Conservation (phyloP, 2,113 vertebrate genomes). For the Scalopus aquaticus region DNA sequence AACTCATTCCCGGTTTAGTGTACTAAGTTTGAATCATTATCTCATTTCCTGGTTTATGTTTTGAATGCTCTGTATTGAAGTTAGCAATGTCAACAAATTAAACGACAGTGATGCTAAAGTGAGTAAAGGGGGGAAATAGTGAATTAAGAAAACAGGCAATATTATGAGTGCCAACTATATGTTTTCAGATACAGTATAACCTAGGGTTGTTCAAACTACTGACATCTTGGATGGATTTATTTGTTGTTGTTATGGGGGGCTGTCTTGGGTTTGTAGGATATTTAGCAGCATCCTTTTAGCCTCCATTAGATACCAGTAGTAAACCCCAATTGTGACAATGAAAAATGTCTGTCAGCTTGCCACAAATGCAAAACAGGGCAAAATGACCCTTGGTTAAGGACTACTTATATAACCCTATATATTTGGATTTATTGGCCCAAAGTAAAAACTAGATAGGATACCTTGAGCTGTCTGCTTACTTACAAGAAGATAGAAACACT, state of each 20-base stretch:
- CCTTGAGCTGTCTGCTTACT: not conserved
- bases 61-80: conserved; percentile 34
- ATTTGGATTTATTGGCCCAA: not conserved
- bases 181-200: not conserved
- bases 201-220: not conserved
- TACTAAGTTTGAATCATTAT: conserved; percentile 32
- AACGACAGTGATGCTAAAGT: not conserved
- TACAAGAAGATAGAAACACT: not conserved
- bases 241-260: not conserved
- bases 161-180: not conserved
- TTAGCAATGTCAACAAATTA: not conserved
- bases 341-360: not conserved
- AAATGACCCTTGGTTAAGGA: conserved; percentile 3
- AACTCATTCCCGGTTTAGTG: not conserved
- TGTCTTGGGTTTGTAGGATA: not conserved
- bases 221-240: not conserved
- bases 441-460: not conserved
- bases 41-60: not conserved
- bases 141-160: not conserved
- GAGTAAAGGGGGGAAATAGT: not conserved
- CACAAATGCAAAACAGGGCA: not conserved
- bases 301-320: not conserved
- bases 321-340: not conserved
- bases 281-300: not conserved
- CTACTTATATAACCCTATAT: not conserved